Evolutionary conservation across 2,797 vertebrate species (phyloP), one percentile per base, ranked within the genome.

Genomic region (Peromyscus melanophrys): DNA sequence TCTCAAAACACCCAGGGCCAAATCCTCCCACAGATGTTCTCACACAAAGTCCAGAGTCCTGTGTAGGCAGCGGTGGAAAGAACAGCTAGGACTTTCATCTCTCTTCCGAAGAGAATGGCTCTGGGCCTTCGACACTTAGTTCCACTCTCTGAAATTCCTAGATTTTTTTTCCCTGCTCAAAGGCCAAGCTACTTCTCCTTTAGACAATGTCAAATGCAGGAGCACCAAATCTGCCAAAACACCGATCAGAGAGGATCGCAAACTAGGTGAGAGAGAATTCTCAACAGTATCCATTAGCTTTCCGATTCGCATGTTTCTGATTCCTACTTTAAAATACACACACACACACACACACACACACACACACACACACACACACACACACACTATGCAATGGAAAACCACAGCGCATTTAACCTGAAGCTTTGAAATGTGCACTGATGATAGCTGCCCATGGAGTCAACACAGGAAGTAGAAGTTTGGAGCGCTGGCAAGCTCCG

Each of bases 71-170:
- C 86, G 0, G 1, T 67, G 69, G 69, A 87, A 97, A 40, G 40
- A 40, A 75, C 10, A 84, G 25, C 61, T 34, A 57, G 23, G 43
- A 34, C 90, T 97, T 96, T 98, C 88, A 91, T 95, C 95, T 96
- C n/a, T 81, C 89, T 94, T 95, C 83, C 92, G 89, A 96, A 96
- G 89, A 96, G 88, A 97, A 96, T 93, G 94, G 95, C 97, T 90
- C 46, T 80, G 75, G 96, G 94, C 89, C 91, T 94, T 81, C 90
- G 52, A 90, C 96, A 49, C 86, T 96, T 76, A 84, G 90, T 92
- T 93, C 46, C 83, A 90, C 61, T 96, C 71, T 95, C 97, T 89
- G 83, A 97, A 96, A 97, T 96, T 97, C 87, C 91, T 93, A 84
- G 87, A 73, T 96, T 96, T 46, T 98, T 96, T 97, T 94, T 80